Conservation (phyloP, 2,888 invertebrate species). For the Stenichneumon culpator region DNA sequence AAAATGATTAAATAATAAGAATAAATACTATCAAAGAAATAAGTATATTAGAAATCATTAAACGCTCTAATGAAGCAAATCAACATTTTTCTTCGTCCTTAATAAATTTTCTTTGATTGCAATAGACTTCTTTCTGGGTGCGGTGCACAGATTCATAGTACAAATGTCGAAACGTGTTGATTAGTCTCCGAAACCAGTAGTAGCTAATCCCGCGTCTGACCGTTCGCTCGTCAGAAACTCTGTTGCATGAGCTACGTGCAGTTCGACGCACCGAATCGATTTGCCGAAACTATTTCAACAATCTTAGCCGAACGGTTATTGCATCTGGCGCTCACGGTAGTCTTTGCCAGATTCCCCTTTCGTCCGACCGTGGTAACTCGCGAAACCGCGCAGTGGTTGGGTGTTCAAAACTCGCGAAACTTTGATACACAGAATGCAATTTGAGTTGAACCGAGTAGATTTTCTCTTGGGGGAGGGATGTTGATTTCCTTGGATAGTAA, state of each 20-base stretch:
- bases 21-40: no score
- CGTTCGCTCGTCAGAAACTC: not conserved
- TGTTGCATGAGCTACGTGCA: not conserved
- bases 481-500: slow-evolving; percentile 60
- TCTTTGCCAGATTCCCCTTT: slow-evolving; percentile 39
- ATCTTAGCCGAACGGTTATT: slow-evolving; percentile 25
- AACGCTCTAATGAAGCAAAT: no score
- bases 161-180: not conserved
- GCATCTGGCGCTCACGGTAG: not conserved
- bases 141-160: no score
- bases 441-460: slow-evolving; percentile 51
- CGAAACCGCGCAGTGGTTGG: not conserved
- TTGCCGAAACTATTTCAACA: slow-evolving; percentile 37
- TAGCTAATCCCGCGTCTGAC: not conserved
- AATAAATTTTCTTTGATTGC: no score
- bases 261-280: slow-evolving; percentile 12
- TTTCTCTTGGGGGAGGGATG: slow-evolving; percentile 36
- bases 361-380: slow-evolving; percentile 13
- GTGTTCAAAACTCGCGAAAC: slow-evolving; percentile 47
- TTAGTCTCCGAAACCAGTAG: not conserved
- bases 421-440: slow-evolving; percentile 57
- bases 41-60: no score
- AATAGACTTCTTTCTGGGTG: no score
- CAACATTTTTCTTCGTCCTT: no score
- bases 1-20: no score